These are phyloP conservation scores for Drosophila gunungcola DNA, from an alignment of 1,140 invertebrate species.

Conservation along the genomic window DNA sequence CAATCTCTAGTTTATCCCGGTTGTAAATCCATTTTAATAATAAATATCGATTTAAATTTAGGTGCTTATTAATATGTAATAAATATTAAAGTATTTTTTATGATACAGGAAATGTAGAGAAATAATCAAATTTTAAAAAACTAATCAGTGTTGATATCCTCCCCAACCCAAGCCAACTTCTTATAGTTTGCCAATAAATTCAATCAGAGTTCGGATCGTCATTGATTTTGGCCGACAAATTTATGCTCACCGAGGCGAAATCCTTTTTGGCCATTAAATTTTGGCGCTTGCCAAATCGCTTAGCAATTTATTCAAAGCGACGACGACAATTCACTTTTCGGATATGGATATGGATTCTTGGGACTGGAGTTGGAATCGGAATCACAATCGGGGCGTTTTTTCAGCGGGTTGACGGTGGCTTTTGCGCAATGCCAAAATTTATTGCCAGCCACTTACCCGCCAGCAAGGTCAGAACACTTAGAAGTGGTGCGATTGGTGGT, in stretches of 20 bases:
- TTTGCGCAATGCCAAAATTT: slow-evolving; percentile 77
- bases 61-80: too few species aligned
- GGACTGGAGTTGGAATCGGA: slow-evolving; percentile 30
- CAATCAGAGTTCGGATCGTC: background rate
- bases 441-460: slow-evolving; percentile 64
- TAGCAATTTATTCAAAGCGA: slow-evolving; percentile 67
- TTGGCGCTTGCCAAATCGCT: slow-evolving; percentile 51
- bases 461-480: slow-evolving; percentile 67
- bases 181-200: slow-evolving; percentile 17
- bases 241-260: slow-evolving; percentile 17
- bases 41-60: too few species aligned
- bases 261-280: slow-evolving; percentile 39
- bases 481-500: slow-evolving; percentile 24
- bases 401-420: slow-evolving; percentile 16
- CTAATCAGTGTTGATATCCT: background rate
- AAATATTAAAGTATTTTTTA: too few species aligned
- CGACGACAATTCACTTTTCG: slow-evolving; percentile 76
- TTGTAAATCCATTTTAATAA: too few species aligned
- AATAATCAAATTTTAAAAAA: too few species aligned
- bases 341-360: slow-evolving; percentile 52
- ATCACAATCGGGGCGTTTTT: slow-evolving; percentile 34
- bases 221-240: slow-evolving; percentile 21
- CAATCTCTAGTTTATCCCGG: too few species aligned
- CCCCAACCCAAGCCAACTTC: background rate
- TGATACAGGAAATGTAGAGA: too few species aligned